Evolutionary conservation across 1,140 invertebrate genomes (phyloP).

Genomic region (Mycetomoellerius zeteki): DNA sequence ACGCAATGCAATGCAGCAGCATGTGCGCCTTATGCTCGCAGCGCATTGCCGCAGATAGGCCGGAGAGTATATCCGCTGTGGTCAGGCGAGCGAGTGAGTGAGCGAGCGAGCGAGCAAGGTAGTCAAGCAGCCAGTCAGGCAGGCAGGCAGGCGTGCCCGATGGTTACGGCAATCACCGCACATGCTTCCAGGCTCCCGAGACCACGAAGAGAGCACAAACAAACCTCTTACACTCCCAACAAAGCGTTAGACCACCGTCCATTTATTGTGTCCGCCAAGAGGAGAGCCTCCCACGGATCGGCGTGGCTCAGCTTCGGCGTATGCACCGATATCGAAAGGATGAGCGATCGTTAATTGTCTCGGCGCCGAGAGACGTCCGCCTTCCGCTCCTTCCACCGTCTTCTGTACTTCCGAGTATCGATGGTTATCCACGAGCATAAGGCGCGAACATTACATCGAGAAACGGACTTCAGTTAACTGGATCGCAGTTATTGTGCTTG

Average conservation of each 20-base stretch:
- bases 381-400: slow-evolving; percentile 48
- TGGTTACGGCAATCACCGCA: slow-evolving; percentile 82
- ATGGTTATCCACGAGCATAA: slow-evolving; percentile 32
- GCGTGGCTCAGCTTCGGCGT: slow-evolving; percentile 36
- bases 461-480: slow-evolving; percentile 26
- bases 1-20: slow-evolving; percentile 64
- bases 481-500: slow-evolving; percentile 44
- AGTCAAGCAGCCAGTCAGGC: slow-evolving; percentile 52
- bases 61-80: slow-evolving; percentile 64
- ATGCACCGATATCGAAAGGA: slow-evolving; percentile 59
- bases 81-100: slow-evolving; percentile 53
- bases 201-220: slow-evolving; percentile 75
- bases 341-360: slow-evolving; percentile 76
- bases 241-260: slow-evolving; percentile 66
- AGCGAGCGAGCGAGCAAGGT: slow-evolving; percentile 52
- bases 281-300: slow-evolving; percentile 62
- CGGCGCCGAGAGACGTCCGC: slow-evolving; percentile 36
- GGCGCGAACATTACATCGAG: slow-evolving; percentile 22
- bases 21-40: slow-evolving; percentile 69
- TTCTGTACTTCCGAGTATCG: slow-evolving; percentile 63
- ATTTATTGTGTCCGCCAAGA: slow-evolving; percentile 70
- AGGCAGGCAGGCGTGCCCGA: slow-evolving; percentile 80
- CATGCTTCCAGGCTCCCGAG: slow-evolving; percentile 80
- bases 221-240: slow-evolving; percentile 62
- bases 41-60: slow-evolving; percentile 71